These are phyloP conservation scores for Xanthostigma xanthostigma DNA, from an alignment of 2,888 invertebrate species.

Conservation along the genomic window DNA sequence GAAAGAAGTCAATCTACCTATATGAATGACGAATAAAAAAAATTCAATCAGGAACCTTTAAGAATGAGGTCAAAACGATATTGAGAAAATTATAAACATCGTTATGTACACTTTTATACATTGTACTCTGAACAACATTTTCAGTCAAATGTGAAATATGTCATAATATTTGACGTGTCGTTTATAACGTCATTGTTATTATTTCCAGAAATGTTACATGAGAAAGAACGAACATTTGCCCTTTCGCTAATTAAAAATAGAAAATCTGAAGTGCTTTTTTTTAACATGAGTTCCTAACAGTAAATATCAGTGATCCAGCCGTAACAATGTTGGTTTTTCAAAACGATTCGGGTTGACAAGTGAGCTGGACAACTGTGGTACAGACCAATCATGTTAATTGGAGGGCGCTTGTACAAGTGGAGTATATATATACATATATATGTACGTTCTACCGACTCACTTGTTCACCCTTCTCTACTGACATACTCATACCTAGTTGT, in stretches of 20 bases:
- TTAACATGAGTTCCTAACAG: neutral
- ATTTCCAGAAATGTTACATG: too few species aligned
- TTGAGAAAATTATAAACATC: too few species aligned
- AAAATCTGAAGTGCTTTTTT: conserved; percentile 1
- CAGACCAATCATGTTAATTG: conserved; percentile 3
- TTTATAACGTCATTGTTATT: too few species aligned
- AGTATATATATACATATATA: neutral
- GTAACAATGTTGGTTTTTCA: neutral
- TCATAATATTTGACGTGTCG: too few species aligned
- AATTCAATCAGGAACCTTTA: too few species aligned
- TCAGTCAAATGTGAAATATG: too few species aligned
- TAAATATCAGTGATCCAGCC: neutral
- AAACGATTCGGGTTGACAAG: neutral
- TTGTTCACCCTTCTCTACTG: neutral
- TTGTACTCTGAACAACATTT: too few species aligned
- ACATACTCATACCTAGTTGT: too few species aligned
- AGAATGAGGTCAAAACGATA: too few species aligned
- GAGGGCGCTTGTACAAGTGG: neutral
- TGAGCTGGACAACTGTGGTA: neutral
- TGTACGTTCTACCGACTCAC: neutral
- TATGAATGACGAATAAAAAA: too few species aligned
- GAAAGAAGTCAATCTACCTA: too few species aligned
- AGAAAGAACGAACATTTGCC: neutral
- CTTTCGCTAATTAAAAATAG: conserved; percentile 4
- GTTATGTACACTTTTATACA: too few species aligned